A percentile compares a stretch with the other conserved stretches of the same genome.
These are phyloP conservation scores for Centropristis striata DNA, from an alignment of 2,113 vertebrate species.

Conservation along the genomic window DNA sequence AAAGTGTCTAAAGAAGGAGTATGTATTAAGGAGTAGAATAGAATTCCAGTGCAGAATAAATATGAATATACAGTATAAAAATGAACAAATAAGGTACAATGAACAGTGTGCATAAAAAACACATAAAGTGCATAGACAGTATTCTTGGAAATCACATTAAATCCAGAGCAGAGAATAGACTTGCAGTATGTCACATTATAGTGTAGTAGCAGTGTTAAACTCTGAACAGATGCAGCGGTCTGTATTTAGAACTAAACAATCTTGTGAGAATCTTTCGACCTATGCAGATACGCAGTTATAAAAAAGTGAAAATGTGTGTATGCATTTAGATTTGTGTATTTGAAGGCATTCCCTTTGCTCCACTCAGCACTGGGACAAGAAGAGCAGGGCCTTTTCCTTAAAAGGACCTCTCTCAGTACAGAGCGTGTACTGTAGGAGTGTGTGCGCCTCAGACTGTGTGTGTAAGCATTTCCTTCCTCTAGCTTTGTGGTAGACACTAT, in stretches of 20 bases:
- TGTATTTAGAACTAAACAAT: slow-evolving; percentile 7
- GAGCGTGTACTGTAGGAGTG: slow-evolving; percentile 40
- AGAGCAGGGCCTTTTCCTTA: slow-evolving; percentile 73
- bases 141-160: not conserved
- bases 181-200: not conserved
- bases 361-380: slow-evolving; percentile 45
- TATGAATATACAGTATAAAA: too few species aligned
- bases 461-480: slow-evolving; percentile 83
- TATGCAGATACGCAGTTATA: not conserved
- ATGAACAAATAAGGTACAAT: too few species aligned
- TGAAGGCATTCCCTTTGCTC: slow-evolving; percentile 56
- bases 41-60: too few species aligned
- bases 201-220: not conserved
- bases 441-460: slow-evolving; percentile 48
- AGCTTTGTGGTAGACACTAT: slow-evolving; percentile 59
- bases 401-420: slow-evolving; percentile 70
- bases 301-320: slow-evolving; percentile 23
- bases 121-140: too few species aligned
- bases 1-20: too few species aligned
- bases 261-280: not conserved
- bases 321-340: slow-evolving; percentile 50
- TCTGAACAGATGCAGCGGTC: slow-evolving; percentile 7
- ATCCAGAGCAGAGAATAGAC: not conserved
- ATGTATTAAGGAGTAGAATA: too few species aligned
- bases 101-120: too few species aligned